Conservation (phyloP, 2,113 vertebrate species). For the Azemiops feae region DNA sequence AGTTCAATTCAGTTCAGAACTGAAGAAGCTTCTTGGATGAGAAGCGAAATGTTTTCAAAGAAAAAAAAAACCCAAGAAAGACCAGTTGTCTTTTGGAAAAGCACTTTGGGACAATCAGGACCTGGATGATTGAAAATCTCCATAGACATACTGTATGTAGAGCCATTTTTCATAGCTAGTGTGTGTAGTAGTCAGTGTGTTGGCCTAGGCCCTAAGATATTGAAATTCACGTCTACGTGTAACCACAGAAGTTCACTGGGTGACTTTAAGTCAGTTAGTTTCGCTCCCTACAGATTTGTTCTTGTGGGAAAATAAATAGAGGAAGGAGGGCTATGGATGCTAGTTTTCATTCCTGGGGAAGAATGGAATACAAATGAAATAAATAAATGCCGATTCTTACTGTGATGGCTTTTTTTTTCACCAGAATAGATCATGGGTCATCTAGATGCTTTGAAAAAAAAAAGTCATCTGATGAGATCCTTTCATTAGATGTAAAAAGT, state of each 20-base stretch:
- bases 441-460: neutral
- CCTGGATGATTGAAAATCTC: too few relatives aligned
- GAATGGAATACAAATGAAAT: neutral
- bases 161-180: neutral
- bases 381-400: neutral
- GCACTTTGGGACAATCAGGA: too few relatives aligned
- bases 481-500: slow-evolving; percentile 5
- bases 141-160: neutral
- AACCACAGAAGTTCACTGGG: neutral
- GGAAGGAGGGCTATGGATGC: neutral
- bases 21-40: neutral
- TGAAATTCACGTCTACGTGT: neutral
- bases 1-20: neutral
- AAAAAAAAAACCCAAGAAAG: too few relatives aligned
- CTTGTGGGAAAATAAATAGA: neutral
- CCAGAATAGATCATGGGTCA: neutral
- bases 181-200: neutral
- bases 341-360: neutral
- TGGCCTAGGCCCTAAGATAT: neutral
- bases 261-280: neutral
- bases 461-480: neutral
- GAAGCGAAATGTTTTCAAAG: neutral
- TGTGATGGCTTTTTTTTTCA: too few relatives aligned
- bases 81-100: too few relatives aligned
- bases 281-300: neutral